Conservation (phyloP, 1,140 invertebrate species). For the Euwallacea similis region DNA sequence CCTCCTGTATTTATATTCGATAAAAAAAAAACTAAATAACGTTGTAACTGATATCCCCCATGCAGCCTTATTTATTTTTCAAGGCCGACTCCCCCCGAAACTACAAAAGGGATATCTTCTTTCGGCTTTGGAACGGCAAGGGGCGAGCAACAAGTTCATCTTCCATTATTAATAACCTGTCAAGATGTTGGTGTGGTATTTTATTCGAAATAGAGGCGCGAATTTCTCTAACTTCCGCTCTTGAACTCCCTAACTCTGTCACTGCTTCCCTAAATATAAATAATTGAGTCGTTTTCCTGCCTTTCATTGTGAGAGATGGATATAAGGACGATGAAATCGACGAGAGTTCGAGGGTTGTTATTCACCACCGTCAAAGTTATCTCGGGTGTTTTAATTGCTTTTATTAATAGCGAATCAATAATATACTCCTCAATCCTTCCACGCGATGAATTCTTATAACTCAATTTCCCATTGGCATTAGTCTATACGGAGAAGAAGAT, state of each 20-base stretch:
- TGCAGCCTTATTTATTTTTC: slow-evolving; percentile 15
- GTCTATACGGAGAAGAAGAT: not conserved
- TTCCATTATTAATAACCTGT: slow-evolving; percentile 38
- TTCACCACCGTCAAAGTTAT: not conserved
- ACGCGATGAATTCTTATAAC: too few species aligned
- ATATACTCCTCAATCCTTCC: not conserved
- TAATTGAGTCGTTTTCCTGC: slow-evolving; percentile 25
- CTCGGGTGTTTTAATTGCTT: not conserved
- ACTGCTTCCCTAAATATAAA: slow-evolving; percentile 30
- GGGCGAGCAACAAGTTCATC: slow-evolving; percentile 32
- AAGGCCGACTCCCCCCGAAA: not conserved
- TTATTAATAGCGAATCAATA: not conserved
- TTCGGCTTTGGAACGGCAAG: not conserved
- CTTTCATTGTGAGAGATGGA: slow-evolving; percentile 13
- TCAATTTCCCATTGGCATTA: not conserved
- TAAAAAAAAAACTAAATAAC: too few species aligned
- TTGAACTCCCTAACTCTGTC: slow-evolving; percentile 28
- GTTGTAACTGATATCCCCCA: too few species aligned
- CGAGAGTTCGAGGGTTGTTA: not conserved
- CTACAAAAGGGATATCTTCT: slow-evolving; percentile 22
- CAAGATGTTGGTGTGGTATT: slow-evolving; percentile 32
- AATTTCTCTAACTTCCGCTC: slow-evolving; percentile 29
- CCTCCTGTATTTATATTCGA: too few species aligned
- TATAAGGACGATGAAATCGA: not conserved
- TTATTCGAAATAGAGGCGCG: slow-evolving; percentile 37